Evolutionary conservation across 2,797 vertebrate species (phyloP).

Genomic region (Alouatta caraya): DNA sequence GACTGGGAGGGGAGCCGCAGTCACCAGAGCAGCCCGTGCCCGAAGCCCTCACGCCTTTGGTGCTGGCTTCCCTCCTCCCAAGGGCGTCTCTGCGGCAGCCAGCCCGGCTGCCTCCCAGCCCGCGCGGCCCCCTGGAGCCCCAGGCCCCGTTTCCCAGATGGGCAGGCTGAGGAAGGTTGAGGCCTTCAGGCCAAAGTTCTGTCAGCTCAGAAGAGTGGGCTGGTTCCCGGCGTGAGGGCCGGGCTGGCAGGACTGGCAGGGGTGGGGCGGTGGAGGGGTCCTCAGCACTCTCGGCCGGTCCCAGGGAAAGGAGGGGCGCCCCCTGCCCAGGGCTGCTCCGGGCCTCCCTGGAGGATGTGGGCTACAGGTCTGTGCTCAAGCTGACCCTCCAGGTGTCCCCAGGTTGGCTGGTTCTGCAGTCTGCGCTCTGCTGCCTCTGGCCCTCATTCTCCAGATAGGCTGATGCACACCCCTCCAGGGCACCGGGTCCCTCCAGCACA

Average conservation of each 20-base stretch:
- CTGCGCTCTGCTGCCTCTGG: not conserved
- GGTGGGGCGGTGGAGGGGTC: not conserved
- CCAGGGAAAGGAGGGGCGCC: not conserved
- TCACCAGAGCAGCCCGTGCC: not conserved
- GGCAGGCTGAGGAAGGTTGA: not conserved
- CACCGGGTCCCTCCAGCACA: fast-evolving
- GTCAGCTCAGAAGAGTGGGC: not conserved
- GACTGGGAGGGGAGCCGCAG: not conserved
- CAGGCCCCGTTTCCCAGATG: slow-evolving; percentile 19
- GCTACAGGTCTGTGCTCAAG: not conserved
- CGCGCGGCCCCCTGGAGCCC: not conserved
- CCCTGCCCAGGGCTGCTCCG: not conserved
- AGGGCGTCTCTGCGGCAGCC: not conserved
- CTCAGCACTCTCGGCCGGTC: not conserved
- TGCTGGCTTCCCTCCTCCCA: not conserved
- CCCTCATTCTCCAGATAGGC: not conserved
- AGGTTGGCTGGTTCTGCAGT: not conserved
- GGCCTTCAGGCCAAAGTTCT: not conserved
- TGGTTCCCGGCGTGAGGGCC: not conserved
- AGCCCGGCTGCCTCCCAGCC: not conserved
- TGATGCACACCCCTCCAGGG: not conserved
- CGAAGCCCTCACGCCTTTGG: not conserved
- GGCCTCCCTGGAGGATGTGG: not conserved
- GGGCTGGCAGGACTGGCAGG: not conserved
- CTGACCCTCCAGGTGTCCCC: not conserved